Percentiles rank a stretch among this genome's conserved stretches.
Conservation (phyloP, 2,797 vertebrate genomes). For the Tragopan temminckii region DNA sequence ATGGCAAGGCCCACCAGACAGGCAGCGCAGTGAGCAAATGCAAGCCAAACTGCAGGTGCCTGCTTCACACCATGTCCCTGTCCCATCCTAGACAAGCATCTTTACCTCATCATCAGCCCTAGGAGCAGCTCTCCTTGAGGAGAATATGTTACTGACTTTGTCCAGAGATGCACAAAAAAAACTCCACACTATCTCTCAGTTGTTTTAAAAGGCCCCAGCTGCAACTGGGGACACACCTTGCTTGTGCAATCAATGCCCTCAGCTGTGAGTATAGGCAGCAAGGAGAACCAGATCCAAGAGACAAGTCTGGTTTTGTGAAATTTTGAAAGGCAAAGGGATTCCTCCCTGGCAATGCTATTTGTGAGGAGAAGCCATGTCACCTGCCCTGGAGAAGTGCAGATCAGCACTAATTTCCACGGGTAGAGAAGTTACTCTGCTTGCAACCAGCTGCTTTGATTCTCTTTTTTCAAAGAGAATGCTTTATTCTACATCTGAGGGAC, state of each 20-base stretch:
- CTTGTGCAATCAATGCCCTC: background rate
- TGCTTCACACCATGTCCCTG: fast-evolving
- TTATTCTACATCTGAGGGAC: background rate
- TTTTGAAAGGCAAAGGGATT: background rate
- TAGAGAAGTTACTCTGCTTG: background rate
- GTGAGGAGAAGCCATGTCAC: background rate
- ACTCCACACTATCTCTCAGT: background rate
- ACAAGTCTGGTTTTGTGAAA: background rate
- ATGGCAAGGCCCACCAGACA: background rate
- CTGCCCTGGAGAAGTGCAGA: background rate
- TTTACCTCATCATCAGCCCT: fast-evolving
- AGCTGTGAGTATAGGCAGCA: fast-evolving
- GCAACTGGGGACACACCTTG: background rate
- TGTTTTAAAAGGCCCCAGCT: background rate
- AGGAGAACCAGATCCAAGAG: background rate
- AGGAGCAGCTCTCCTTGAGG: background rate
- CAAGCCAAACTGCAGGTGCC: fast-evolving
- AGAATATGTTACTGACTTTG: fast-evolving
- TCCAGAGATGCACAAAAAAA: background rate
- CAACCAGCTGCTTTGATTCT: background rate
- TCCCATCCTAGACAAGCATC: background rate
- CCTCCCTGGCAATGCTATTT: background rate
- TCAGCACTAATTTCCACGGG: background rate
- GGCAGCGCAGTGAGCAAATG: fast-evolving
- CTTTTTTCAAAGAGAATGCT: background rate